Percentiles rank a stretch among this genome's conserved stretches.
These are phyloP conservation scores for Orthosia cruda DNA, from an alignment of 2,888 invertebrate species.

Conservation along the genomic window DNA sequence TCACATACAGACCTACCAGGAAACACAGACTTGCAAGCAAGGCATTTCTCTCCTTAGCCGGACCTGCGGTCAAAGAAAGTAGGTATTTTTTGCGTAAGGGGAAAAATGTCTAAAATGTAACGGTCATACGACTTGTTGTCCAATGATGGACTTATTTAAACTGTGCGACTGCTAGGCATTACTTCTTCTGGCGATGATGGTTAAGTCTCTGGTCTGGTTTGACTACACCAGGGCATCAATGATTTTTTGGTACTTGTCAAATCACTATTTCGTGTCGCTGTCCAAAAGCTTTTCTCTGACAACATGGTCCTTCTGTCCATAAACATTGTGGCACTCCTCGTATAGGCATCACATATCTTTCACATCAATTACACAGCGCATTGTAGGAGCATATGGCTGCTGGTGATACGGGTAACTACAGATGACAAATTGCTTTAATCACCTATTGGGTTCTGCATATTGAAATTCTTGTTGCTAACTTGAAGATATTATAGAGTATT, in stretches of 20 bases:
- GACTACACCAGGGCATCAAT: too few relatives aligned
- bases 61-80: too few relatives aligned
- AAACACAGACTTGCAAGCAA: too few relatives aligned
- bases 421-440: conserved; percentile 71
- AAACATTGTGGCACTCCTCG: neutral
- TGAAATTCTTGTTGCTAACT: conserved; percentile 10
- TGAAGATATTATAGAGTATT: neutral
- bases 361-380: conserved; percentile 63
- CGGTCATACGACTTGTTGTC: too few relatives aligned
- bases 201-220: too few relatives aligned
- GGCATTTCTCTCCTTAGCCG: too few relatives aligned
- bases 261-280: neutral
- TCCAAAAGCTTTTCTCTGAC: neutral
- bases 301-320: conserved; percentile 13
- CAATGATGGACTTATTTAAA: too few relatives aligned
- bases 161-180: too few relatives aligned
- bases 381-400: conserved; percentile 54
- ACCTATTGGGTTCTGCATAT: conserved; percentile 27
- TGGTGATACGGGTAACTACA: conserved; percentile 26
- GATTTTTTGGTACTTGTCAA: neutral
- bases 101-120: too few relatives aligned
- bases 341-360: conserved; percentile 30
- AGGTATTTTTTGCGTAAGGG: too few relatives aligned
- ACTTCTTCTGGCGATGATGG: too few relatives aligned
- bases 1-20: too few relatives aligned